These are phyloP conservation scores for Cygnus atratus DNA, from an alignment of 2,113 vertebrate species.

Conservation along the genomic window DNA sequence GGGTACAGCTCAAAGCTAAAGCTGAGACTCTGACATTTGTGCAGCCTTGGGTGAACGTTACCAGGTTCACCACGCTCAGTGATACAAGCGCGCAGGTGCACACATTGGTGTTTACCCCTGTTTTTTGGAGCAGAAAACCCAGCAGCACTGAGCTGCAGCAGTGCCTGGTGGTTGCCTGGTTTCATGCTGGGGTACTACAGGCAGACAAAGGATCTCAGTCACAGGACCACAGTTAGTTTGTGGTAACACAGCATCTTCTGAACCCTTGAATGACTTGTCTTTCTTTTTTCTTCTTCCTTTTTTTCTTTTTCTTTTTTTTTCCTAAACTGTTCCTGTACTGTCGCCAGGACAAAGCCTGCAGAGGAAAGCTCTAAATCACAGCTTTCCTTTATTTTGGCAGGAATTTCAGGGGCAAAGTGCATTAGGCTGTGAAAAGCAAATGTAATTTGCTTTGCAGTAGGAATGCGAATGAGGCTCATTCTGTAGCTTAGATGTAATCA, in stretches of 20 bases:
- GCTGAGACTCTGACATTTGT: background rate
- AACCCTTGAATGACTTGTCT: background rate
- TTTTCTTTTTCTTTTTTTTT: background rate
- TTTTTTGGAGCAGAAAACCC: background rate
- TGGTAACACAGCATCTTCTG: background rate
- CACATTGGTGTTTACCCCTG: accelerated
- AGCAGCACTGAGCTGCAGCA: background rate
- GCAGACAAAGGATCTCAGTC: background rate
- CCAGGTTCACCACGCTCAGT: accelerated
- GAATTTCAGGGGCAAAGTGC: background rate
- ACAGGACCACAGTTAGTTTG: background rate
- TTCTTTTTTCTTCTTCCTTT: background rate
- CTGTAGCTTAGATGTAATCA: background rate
- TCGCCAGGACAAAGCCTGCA: background rate
- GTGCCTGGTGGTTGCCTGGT: background rate
- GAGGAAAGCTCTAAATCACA: background rate
- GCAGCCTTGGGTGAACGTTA: background rate
- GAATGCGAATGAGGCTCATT: conserved; percentile 12
- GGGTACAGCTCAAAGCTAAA: background rate
- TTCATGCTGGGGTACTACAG: background rate
- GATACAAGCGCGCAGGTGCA: background rate
- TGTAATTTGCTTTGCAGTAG: background rate
- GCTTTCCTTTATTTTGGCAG: background rate
- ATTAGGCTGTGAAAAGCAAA: conserved; percentile 12
- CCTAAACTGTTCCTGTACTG: background rate